phyloP scores from a whole-genome alignment of 2,113 vertebrate genomes.

The Uria lomvia region DNA sequence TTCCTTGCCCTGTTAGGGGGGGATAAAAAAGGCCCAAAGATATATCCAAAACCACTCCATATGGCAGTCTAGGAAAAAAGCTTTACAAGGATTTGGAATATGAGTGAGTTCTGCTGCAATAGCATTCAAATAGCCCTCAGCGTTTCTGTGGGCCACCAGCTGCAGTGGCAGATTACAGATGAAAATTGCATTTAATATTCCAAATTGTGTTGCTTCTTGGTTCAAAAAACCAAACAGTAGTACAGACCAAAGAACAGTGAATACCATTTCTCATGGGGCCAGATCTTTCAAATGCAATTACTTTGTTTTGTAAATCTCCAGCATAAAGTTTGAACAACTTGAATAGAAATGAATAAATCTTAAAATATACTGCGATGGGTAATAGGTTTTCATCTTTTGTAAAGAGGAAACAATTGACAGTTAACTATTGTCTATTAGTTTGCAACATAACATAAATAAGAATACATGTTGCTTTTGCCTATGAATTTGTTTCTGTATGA shows the following conservation, averaged over 20 bases:
- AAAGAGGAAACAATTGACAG: not conserved
- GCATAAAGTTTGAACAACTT: not conserved
- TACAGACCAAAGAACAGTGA: not conserved
- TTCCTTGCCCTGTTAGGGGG: not conserved
- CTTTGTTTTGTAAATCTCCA: not conserved
- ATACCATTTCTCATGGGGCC: not conserved
- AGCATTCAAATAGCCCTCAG: not conserved
- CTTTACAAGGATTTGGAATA: not conserved
- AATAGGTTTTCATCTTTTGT: not conserved
- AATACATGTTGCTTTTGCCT: not conserved
- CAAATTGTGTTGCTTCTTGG: not conserved
- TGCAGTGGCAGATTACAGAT: not conserved
- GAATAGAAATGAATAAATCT: not conserved
- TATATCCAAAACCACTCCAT: not conserved
- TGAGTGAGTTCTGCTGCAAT: not conserved
- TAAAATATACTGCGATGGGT: not conserved
- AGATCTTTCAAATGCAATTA: not conserved
- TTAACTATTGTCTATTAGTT: not conserved
- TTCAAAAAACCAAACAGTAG: not conserved
- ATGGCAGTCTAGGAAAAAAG: not conserved
- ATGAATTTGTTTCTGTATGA: not conserved
- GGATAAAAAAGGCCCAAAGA: not conserved
- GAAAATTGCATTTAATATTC: not conserved
- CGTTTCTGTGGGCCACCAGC: not conserved
- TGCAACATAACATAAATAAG: not conserved